These are phyloP conservation scores for Anastrepha ludens DNA, from an alignment of 1,140 invertebrate genomes.

Conservation along the genomic window DNA sequence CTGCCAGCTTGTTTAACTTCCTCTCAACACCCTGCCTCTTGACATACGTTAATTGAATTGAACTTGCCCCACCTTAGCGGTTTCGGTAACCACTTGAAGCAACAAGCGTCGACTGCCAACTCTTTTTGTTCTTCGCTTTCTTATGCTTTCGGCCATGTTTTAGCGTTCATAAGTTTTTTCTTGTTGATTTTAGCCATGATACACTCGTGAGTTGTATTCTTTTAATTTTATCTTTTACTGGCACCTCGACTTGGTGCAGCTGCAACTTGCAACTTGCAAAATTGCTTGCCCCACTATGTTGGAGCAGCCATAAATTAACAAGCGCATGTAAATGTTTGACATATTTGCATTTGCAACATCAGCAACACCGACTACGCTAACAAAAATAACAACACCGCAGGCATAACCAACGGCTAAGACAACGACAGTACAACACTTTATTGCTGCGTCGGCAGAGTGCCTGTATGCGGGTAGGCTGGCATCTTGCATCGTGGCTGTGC, in stretches of 20 bases:
- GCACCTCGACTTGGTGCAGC: background rate
- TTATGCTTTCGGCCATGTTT: background rate
- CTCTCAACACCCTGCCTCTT: background rate
- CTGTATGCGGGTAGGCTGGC: background rate
- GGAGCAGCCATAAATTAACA: constrained; percentile 49
- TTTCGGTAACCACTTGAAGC: background rate
- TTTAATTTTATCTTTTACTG: background rate
- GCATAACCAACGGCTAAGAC: constrained; percentile 7
- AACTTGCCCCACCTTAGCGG: background rate
- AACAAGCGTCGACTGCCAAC: background rate
- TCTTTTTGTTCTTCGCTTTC: background rate
- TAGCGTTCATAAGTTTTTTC: background rate
- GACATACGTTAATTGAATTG: constrained; percentile 47
- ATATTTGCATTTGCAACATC: constrained; percentile 50
- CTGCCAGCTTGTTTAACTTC: background rate
- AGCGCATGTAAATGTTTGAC: constrained; percentile 46
- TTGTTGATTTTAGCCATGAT: background rate
- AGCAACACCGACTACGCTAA: constrained; percentile 8
- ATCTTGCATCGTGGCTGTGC: background rate
- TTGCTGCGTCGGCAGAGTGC: background rate
- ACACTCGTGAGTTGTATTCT: background rate
- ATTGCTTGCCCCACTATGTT: constrained; percentile 19
- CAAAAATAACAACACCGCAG: background rate
- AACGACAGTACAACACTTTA: constrained; percentile 33
- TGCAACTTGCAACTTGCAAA: constrained; percentile 42